Percentiles rank a stretch among this genome's conserved stretches.
phyloP scores from a whole-genome alignment of 2,113 vertebrate species.

The Grammomys surdaster region DNA sequence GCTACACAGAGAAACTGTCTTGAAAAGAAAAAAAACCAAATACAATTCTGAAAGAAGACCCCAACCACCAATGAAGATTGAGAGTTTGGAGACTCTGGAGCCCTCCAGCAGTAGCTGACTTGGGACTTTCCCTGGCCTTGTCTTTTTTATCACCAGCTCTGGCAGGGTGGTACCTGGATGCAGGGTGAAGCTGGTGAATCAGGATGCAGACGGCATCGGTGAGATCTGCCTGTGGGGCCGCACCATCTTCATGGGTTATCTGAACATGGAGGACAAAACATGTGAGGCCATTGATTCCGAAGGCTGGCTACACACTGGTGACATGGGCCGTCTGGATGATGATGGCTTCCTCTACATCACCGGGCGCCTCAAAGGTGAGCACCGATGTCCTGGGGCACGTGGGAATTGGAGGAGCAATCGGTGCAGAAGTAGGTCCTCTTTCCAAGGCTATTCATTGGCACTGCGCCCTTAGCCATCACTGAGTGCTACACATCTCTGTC shows the following conservation, averaged over 20 bases:
- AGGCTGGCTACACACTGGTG: constrained; percentile 93
- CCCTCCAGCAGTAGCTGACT: not conserved
- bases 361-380: constrained; percentile 93
- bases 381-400: not conserved
- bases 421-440: accelerated
- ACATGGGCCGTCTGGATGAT: constrained; percentile 89
- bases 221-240: constrained; percentile 95
- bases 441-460: accelerated
- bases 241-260: constrained; percentile 94
- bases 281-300: constrained; percentile 90
- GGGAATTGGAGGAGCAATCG: accelerated
- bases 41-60: not conserved
- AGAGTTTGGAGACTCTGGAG: not conserved
- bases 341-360: constrained; percentile 94
- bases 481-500: accelerated
- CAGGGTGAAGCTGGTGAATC: constrained; percentile 88
- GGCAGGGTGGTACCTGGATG: constrained; percentile 92
- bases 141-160: constrained; percentile 84
- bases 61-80: not conserved
- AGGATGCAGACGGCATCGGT: constrained; percentile 88
- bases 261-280: constrained; percentile 94
- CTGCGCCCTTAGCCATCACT: accelerated
- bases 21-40: not conserved
- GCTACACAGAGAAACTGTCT: too few relatives aligned
- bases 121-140: too few relatives aligned